phyloP scores from a whole-genome alignment of 2,888 invertebrate species.

The Drosophila lacicola region DNA sequence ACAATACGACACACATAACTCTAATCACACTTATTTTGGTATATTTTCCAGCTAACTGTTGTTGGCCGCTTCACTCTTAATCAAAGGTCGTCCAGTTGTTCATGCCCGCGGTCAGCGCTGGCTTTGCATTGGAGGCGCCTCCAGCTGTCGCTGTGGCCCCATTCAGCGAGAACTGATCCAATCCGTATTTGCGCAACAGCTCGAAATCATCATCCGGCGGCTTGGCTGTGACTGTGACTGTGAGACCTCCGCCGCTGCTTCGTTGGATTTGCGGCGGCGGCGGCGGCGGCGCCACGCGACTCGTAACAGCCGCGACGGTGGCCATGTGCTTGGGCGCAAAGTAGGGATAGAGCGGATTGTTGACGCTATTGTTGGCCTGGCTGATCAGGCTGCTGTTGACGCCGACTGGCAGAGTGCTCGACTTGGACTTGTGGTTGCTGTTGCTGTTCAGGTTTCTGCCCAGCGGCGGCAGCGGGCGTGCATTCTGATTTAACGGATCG shows the following conservation, averaged over 20 bases:
- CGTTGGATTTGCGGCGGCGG: slow-evolving; percentile 65
- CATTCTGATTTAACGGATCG: slow-evolving; percentile 87
- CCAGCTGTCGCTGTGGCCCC: slow-evolving; percentile 54
- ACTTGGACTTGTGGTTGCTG: slow-evolving; percentile 62
- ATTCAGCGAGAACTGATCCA: slow-evolving; percentile 84
- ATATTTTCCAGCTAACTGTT: slow-evolving; percentile 43
- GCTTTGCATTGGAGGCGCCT: slow-evolving; percentile 17
- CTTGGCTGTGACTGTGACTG: too few species aligned
- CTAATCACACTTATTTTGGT: slow-evolving; percentile 77
- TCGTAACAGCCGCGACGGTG: slow-evolving; percentile 58
- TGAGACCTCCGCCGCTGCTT: slow-evolving; percentile 28
- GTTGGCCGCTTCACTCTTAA: slow-evolving; percentile 44
- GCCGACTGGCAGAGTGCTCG: slow-evolving; percentile 81
- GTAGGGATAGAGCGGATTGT: slow-evolving; percentile 86
- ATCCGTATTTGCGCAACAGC: slow-evolving; percentile 84
- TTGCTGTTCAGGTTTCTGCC: slow-evolving; percentile 43
- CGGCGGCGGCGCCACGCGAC: slow-evolving; percentile 57
- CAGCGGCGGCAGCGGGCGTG: slow-evolving; percentile 84
- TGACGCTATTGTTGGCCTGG: slow-evolving; percentile 70
- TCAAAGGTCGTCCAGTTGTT: slow-evolving; percentile 85
- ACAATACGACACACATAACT: slow-evolving; percentile 47
- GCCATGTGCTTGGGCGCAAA: slow-evolving; percentile 85
- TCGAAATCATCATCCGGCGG: slow-evolving; percentile 84
- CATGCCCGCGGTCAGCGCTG: slow-evolving; percentile 69
- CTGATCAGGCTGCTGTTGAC: slow-evolving; percentile 53